Percentiles rank a stretch among this genome's conserved stretches.
These are phyloP conservation scores for Clunio marinus DNA, from an alignment of 2,888 invertebrate genomes.

Conservation along the genomic window DNA sequence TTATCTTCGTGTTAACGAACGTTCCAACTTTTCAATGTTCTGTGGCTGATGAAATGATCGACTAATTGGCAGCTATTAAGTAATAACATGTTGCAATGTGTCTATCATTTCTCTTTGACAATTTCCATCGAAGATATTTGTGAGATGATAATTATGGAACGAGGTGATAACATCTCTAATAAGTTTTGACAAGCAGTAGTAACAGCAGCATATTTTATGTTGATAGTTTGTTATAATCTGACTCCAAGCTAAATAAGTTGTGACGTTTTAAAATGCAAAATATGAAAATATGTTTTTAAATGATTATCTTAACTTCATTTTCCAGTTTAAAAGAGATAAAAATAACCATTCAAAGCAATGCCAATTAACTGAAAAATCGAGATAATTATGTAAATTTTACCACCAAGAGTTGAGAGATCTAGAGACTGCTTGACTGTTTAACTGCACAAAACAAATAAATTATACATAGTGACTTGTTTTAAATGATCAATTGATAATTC, in stretches of 20 bases:
- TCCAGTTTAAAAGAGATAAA: background rate
- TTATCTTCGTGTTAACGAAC: background rate
- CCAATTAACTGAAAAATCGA: background rate
- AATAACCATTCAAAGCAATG: background rate
- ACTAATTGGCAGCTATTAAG: conserved; percentile 38
- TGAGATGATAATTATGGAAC: conserved; percentile 17
- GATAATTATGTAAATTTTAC: conserved; percentile 12
- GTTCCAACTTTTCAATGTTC: background rate
- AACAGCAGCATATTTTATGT: too few species aligned
- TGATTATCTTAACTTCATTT: background rate
- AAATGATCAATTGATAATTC: conserved; percentile 27
- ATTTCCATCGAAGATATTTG: conserved; percentile 4
- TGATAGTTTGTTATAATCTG: too few species aligned
- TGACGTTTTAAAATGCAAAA: background rate
- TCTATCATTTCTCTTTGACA: background rate
- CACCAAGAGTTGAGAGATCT: background rate
- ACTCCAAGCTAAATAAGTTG: too few species aligned
- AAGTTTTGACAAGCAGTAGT: background rate
- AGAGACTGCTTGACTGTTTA: conserved; percentile 31
- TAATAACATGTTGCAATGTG: conserved; percentile 35
- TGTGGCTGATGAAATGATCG: conserved; percentile 23
- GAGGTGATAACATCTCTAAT: conserved; percentile 36
- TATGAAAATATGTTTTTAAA: conserved; percentile 28
- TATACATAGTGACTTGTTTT: background rate
- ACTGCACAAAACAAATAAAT: conserved; percentile 36